Conservation (phyloP, 2,888 invertebrate species). For the Cartodere bifasciata region DNA sequence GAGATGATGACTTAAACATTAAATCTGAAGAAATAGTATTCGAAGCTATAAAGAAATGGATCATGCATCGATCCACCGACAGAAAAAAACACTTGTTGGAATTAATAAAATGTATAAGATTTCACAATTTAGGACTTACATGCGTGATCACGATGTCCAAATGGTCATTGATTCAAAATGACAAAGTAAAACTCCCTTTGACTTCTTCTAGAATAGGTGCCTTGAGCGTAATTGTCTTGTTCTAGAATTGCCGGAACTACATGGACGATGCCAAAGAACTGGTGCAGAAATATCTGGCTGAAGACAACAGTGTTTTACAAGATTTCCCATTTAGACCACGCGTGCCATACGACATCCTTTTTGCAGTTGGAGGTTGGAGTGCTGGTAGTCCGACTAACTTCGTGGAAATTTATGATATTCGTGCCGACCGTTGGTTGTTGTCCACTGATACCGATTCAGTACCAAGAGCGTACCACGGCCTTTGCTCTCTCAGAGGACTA, state of each 20-base stretch:
- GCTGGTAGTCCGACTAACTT: constrained; percentile 75
- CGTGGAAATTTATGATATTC: constrained; percentile 64
- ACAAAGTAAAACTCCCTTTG: constrained; percentile 9
- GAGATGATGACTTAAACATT: constrained; percentile 60
- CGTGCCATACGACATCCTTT: constrained; percentile 64
- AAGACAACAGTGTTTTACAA: too few relatives aligned
- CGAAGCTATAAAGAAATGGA: constrained; percentile 60
- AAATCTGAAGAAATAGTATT: constrained; percentile 61
- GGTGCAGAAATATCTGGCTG: constrained; percentile 5
- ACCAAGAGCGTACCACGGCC: constrained; percentile 66
- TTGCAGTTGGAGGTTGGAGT: constrained; percentile 77
- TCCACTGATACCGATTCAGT: constrained; percentile 52
- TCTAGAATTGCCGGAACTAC: constrained; percentile 24
- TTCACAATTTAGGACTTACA: constrained; percentile 43
- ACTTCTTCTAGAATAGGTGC: not conserved
- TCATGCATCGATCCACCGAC: constrained; percentile 43
- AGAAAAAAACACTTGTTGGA: constrained; percentile 44
- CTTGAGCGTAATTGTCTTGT: constrained; percentile 4
- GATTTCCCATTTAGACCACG: constrained; percentile 40
- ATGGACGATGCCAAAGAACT: constrained; percentile 19
- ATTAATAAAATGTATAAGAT: constrained; percentile 51
- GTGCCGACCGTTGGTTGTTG: constrained; percentile 67
- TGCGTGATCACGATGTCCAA: constrained; percentile 18
- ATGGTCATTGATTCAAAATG: constrained; percentile 20
- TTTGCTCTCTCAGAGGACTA: constrained; percentile 55